Evolutionary conservation across 1,140 invertebrate genomes (phyloP), one percentile per base, ranked within the genome.

Genomic region (Plectus sambesii): DNA sequence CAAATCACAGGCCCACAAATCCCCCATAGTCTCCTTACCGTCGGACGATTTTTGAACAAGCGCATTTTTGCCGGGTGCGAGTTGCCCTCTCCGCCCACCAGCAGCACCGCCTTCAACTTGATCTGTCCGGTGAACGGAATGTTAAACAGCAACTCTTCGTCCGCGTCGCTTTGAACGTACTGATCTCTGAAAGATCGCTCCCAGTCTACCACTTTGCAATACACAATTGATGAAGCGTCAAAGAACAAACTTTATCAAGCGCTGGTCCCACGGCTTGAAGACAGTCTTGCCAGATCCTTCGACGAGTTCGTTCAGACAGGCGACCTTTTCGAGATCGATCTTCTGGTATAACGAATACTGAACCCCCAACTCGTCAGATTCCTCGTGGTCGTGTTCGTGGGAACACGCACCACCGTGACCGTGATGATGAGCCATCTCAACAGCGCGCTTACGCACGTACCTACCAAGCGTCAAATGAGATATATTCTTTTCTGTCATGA

Each of bases 71-170:
- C 76, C 5, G 89, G 88, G 75, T 89, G 84, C 35, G 77, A 76
- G 49, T 82, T 78, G 61, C 83, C 80, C 70, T 88, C 81, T 60
- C 84, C 84, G 17, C 87, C 89, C 58, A 84, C 78, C 37, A 96
- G 72, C 58, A 88, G 86, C 36, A 96, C 80, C 20, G 87, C 87
- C 73, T 92, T 93, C 36, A 96, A 72, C 72, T 94, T 94, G 1
- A 96, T 77, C 75, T 86, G 86, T 19, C 87, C 89, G 36, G 85
- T 87, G 68, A 94, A 93, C 78, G 88, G 88, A 63, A 96, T 87
- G 70, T 92, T 92, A 66, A 94, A 88, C 1, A 94, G 71, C 3
- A 96, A 73, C 74, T 94, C 89, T 72, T 86, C 82, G 76, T 94
- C 89, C 8, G 78, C 80, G 78, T 93, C 88, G 75, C 87, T 92